Percentiles rank a stretch among this genome's conserved stretches.
Conservation (phyloP, 2,113 vertebrate genomes). For the Typhlomys cinereus region DNA sequence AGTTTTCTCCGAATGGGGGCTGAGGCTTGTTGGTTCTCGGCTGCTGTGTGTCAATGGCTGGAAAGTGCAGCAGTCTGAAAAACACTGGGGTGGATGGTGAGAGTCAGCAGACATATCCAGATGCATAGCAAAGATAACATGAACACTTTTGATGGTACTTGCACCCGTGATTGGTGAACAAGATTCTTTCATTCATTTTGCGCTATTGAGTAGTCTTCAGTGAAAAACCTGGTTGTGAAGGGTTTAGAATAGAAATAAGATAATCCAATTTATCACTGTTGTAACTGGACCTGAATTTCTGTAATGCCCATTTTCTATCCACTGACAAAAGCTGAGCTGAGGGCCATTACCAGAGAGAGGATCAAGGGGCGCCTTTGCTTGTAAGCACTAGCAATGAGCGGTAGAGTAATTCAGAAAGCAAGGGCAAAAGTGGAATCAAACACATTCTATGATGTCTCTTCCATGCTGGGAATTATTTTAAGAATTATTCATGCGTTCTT, state of each 20-base stretch:
- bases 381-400: too few species aligned
- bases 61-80: neutral
- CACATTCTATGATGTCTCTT: neutral
- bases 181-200: neutral
- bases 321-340: slow-evolving; percentile 1
- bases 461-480: neutral
- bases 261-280: slow-evolving; percentile 1
- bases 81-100: neutral
- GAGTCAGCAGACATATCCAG: neutral
- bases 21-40: neutral
- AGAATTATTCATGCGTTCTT: neutral
- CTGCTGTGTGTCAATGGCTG: neutral
- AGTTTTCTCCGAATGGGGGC: neutral
- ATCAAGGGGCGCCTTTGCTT: neutral
- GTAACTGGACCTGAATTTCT: neutral
- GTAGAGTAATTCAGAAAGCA: neutral
- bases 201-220: neutral
- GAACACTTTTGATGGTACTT: neutral
- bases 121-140: neutral
- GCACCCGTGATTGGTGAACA: neutral
- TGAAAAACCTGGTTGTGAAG: neutral
- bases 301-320: neutral
- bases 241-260: neutral
- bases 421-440: neutral
- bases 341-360: neutral